Conservation (phyloP, 2,113 vertebrate species). For the Urocitellus parryii region DNA sequence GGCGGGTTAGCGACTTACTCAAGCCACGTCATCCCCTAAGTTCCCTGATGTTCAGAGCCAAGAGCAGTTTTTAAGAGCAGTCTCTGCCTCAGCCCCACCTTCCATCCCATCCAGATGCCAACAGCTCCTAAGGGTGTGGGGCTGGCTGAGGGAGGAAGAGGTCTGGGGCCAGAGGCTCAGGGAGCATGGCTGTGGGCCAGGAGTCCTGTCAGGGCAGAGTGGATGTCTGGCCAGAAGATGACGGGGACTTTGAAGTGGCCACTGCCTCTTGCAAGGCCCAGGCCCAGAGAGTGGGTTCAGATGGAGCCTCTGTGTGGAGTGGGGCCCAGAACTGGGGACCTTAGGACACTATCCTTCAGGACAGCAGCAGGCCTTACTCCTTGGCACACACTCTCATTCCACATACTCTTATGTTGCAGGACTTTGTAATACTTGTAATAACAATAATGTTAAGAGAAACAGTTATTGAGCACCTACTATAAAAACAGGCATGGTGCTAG, state of each 20-base stretch:
- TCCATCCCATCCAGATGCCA: neutral
- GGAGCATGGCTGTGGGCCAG: neutral
- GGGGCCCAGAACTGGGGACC: neutral
- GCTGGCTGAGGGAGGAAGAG: neutral
- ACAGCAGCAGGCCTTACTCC: neutral
- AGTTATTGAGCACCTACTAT: neutral
- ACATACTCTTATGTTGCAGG: neutral
- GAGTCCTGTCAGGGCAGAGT: neutral
- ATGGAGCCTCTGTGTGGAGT: neutral
- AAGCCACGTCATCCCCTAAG: constrained; percentile 37
- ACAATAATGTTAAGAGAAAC: neutral
- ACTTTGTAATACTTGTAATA: neutral
- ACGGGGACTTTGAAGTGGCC: neutral
- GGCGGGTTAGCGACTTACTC: constrained; percentile 42
- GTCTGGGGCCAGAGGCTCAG: neutral
- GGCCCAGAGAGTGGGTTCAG: neutral
- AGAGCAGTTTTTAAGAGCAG: constrained; percentile 37
- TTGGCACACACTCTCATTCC: rapidly evolving
- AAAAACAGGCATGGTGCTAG: neutral
- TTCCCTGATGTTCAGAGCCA: neutral
- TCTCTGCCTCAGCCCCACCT: neutral
- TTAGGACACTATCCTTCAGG: neutral
- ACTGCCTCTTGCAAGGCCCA: neutral
- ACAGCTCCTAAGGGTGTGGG: neutral
- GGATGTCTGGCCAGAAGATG: rapidly evolving